Base-by-base conservation (phyloP, 2,113 vertebrate genomes). In the Penelope pileata region DNA sequence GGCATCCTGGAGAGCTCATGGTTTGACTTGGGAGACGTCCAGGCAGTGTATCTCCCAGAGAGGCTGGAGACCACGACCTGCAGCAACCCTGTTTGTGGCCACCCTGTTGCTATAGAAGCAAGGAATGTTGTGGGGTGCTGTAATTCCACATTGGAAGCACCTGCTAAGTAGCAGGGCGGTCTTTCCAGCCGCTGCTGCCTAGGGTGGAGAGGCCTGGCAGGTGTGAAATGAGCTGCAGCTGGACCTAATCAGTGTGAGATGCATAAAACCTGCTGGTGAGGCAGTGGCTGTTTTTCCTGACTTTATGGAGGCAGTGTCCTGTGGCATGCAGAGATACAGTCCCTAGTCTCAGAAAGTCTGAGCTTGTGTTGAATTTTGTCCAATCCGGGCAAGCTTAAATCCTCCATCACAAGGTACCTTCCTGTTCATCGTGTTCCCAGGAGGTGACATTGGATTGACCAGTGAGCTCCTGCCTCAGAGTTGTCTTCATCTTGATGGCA, bases 371-470 rank as follows among this genome's bases (percentile, higher is more conserved):
- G n/a, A 63, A 50, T 86, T 84, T 87, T 67, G 13, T 77, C 83
- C 54, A 47, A 63, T 88, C 26, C 51, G 36, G 51, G 40, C 38
- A 68, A 76, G 38, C 34, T 86, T 40, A 72, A 86, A 34, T 56
- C 47, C 34, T 85, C 29, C 38, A 19, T 34, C 0, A 0, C 17
- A 34, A 85, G 59, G 9, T 36, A n/a, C 27, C 43, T 3, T 4
- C 80, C 63, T 66, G 34, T 70, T 88, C 2, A 6, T 45, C 0
- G 0, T 51, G 54, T 66, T 70, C 34, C 24, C 0, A 0, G 78
- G 40, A 42, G 30, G 26, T 43, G 50, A 18, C 0, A 0, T 11
- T 67, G 62, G 45, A 70, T 78, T 50, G 30, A 70, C 34, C 40
- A 22, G 43, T 26, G 62, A 69, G 34, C 72, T 90, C 29, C 29